Base-by-base conservation (phyloP, 2,113 vertebrate species). In the Zosterops hypoxanthus region DNA sequence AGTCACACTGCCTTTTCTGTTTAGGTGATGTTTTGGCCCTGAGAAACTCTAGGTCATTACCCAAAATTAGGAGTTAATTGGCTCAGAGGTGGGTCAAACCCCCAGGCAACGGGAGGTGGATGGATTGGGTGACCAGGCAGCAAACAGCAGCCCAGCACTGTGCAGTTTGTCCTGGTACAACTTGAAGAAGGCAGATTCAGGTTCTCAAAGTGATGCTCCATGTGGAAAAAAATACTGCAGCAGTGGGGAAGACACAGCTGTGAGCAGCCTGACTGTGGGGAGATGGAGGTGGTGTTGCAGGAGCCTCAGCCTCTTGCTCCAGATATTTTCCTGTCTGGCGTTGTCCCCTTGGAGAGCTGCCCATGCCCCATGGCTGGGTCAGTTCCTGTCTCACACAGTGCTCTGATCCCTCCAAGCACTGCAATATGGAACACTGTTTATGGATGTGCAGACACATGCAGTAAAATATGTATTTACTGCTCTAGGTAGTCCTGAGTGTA, bases 201-300 rank as follows among this genome's bases (percentile, higher is more conserved):
- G n/a, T 57, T 66, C 57, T 82, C 46, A 63, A 34, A 90, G 42
- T 49, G 41, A 44, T 71, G 28, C 31, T 63, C 10, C 1, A 1
- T 12, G 15, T 0, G 3, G 85, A 49, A 68, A 73, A 90, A 90
- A 73, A 31, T 29, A 24, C 42, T 17, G 52, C 70, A 88, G 42
- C 9, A 6, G 60, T 60, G 19, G 33, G 49, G 49, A 73, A 1
- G 6, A n/a, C 0, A 0, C 31, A 50, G 59, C 69, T 73, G 68
- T 12, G 33, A 87, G 82, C 33, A 81, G 33, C 29, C 44, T 23
- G 36, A 9, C 29, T 33, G 46, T 2, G 1, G 28, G 59, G 41
- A 69, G 69, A 19, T 1, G 6, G 44, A 55, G 19, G 5, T 72
- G 56, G 12, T 56, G 52, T 28, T 47, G 24, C 46, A 66, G 60